Base-by-base conservation (phyloP, 2,797 vertebrate genomes). In the Propithecus perrieri region DNA sequence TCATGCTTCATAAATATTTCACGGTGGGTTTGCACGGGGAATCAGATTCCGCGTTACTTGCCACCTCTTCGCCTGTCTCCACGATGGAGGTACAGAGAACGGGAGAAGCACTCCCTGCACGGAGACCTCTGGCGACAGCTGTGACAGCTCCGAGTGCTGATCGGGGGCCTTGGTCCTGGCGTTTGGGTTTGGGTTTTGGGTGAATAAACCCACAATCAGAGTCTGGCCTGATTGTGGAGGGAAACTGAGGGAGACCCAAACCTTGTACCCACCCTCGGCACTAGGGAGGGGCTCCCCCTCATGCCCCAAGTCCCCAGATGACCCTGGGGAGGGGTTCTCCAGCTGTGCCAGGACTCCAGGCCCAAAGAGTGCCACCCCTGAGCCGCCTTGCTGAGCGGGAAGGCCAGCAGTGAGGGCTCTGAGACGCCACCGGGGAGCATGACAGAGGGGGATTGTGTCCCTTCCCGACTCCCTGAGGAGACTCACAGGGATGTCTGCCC, bases 1-100 rank as follows among this genome's bases (percentile, higher is more conserved):
- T 50, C 76, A 85, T 74, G 80, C 95, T 97, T 98, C 97, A 97
- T 98, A 94, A 98, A 98, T 98, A 97, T 92, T 98, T 97, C 96
- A 97, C 18, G 7, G 88, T 71, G 20, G 80, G 81, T 95, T 94
- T 97, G 93, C 95, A 93, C 6, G 6, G 83, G 57, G 97, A 81
- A 92, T 97, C 97, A 96, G 71, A 92, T 71, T 95, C 59, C n/a
- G 79, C 79, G 28, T 59, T 83, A 8, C 94, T 96, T 93, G 97
- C 71, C 63, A 5, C 94, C 86, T 97, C 85, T 55, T 94, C 80
- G n/a, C 84, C 83, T n/a, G 76, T 92, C 38, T 91, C 59, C 15
- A 46, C 28, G 41, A 18, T 35, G 59, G 65, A 96, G 63, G 84
- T 13, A 26, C 33, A 33, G 86, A 63, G 75, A 38, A n/a, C n/a